Evolutionary conservation across 2,797 vertebrate species (phyloP), one percentile per base, ranked within the genome.

Genomic region (Tadarida brasiliensis): DNA sequence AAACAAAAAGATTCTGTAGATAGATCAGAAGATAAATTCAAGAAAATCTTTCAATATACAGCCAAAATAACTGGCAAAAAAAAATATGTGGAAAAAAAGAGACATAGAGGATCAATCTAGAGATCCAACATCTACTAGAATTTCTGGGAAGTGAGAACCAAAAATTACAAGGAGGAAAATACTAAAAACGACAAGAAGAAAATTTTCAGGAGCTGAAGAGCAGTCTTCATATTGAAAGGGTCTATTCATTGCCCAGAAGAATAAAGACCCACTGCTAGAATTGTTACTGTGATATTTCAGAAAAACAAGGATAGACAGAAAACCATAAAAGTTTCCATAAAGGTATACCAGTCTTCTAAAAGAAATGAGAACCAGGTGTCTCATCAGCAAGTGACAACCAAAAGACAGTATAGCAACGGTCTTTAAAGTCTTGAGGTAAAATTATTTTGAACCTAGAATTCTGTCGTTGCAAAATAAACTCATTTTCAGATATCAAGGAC

Each of bases 21-120:
- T 90, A 85, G n/a, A 24, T 93, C 49, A 80, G 88, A 90, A 92
- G 74, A 83, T 88, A 76, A 82, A 95, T 49, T 59, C 14, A 89
- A 90, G 39, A 61, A 94, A 59, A 77, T 73, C 63, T 87, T 44
- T 94, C 26, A 87, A 59, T 76, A 61, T 78, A 63, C 90, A 92
- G 81, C 35, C 44, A 71, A 76, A 87, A 65, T 86, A 56, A 56
- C 20, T 77, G 68, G 24, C 17, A 35, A 67, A 65, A 57, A 68
- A 20, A 20, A 33, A 11, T 24, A 22, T 81, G 30, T 7, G 4
- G 16, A 56, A 76, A 86, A 30, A 51, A 35, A 59, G 22, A 59
- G 26, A 39, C 7, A n/a, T 22, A 16, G n/a, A n/a, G 30, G n/a
- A 39, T 68, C 44, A 73, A 19, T 84, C 57, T 19, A 67, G 65